Conservation (phyloP, 1,140 invertebrate species). For the Phymastichus coffea region DNA sequence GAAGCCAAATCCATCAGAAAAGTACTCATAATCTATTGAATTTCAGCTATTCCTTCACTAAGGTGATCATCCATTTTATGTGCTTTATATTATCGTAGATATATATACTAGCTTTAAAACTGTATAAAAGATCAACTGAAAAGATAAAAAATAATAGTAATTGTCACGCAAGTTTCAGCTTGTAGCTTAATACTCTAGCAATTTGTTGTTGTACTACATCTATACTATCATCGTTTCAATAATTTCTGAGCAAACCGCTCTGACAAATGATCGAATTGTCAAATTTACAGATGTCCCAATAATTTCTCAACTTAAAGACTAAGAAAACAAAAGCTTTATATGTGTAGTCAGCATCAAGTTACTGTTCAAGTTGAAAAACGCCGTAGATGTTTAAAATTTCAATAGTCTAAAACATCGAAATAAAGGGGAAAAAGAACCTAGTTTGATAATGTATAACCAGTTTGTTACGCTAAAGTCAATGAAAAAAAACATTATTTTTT, state of each 20-base stretch:
- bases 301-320: slow-evolving; percentile 24
- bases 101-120: no score
- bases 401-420: slow-evolving; percentile 11
- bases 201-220: slow-evolving; percentile 28
- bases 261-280: slow-evolving; percentile 14
- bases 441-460: slow-evolving; percentile 8
- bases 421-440: no score
- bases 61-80: slow-evolving; percentile 12
- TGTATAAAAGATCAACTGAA: slow-evolving; percentile 22
- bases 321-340: slow-evolving; percentile 20
- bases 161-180: slow-evolving; percentile 21
- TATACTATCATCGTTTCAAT: slow-evolving; percentile 24
- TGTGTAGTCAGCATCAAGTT: slow-evolving; percentile 22
- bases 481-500: slow-evolving; percentile 22
- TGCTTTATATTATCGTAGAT: no score
- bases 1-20: no score
- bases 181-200: slow-evolving; percentile 21
- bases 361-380: slow-evolving; percentile 23
- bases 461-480: slow-evolving; percentile 15
- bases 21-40: slow-evolving; percentile 16
- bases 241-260: slow-evolving; percentile 16
- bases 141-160: slow-evolving; percentile 12
- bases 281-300: slow-evolving; percentile 19
- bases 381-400: slow-evolving; percentile 16
- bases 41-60: slow-evolving; percentile 25